These are phyloP conservation scores for Leucoraja erinaceus DNA, from an alignment of 2,113 vertebrate genomes.

Conservation along the genomic window DNA sequence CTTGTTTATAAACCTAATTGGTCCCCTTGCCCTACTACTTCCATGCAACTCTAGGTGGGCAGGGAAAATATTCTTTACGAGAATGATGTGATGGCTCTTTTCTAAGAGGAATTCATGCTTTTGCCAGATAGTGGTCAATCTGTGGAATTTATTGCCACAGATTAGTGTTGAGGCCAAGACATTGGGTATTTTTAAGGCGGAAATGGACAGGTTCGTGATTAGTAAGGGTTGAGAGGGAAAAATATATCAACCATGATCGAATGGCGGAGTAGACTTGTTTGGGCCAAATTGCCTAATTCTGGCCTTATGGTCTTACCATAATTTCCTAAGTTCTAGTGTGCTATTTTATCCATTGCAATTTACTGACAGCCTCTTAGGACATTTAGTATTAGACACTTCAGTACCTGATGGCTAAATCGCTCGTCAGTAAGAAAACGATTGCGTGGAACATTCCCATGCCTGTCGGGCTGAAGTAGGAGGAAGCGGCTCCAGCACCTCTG, in stretches of 20 bases:
- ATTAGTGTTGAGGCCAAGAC: too few relatives aligned
- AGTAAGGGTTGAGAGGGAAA: too few relatives aligned
- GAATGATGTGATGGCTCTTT: too few relatives aligned
- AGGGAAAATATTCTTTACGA: neutral
- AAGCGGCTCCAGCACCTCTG: conserved; percentile 42
- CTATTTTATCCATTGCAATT: neutral
- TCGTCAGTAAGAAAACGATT: neutral
- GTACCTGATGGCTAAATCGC: conserved; percentile 36
- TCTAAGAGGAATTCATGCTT: too few relatives aligned
- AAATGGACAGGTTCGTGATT: too few relatives aligned
- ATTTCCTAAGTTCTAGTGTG: too few relatives aligned
- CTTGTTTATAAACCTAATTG: neutral
- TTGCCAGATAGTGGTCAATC: too few relatives aligned
- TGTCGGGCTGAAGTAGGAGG: conserved; percentile 39
- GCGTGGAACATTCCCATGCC: conserved; percentile 40
- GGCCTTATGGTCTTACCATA: neutral
- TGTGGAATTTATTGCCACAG: too few relatives aligned
- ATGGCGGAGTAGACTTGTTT: neutral
- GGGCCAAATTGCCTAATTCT: neutral
- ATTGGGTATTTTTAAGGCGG: too few relatives aligned
- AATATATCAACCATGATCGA: too few relatives aligned
- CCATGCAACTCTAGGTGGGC: neutral
- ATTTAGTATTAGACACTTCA: neutral
- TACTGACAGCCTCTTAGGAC: neutral
- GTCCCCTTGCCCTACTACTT: neutral